Evolutionary conservation across 2,113 vertebrate species (phyloP), one percentile per base, ranked within the genome.

Genomic region (Bothrops jararaca): DNA sequence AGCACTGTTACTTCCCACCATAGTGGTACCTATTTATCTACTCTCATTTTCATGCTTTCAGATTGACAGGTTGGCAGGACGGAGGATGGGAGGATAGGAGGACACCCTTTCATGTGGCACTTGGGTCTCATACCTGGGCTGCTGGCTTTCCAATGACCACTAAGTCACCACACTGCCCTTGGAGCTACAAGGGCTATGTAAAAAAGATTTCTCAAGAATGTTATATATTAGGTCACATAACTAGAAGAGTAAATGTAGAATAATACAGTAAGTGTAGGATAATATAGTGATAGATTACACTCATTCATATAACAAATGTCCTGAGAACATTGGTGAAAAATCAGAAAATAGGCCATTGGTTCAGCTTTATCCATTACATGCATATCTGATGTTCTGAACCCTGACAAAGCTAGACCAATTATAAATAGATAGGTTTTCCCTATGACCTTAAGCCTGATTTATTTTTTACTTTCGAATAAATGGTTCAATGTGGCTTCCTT

Each of bases 141-240:
- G 26, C 60, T 3, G 24, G 3, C 26, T 64, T 64, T 64, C 60
- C 60, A 64, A 26, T 60, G 29, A 60, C 26, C 58, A 64, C 10
- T 64, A 4, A 29, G 10, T 2, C 26, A 29, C 26, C 10, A 64
- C 10, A 0, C 11, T 64, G 26, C 10, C 60, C 60, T 64, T 85
- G 20, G 87, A 85, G 39, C 22, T 34, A 91, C 56, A 92, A 92
- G 29, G 23, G 54, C 5, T 18, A 34, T 91, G 86, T 89, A 90
- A 24, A 94, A 96, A 94, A 93, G 95, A 93, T 92, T 89, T 90
- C n/a, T 42, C 52, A 39, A 85, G 91, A 93, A 91, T 93, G 87
- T 42, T 39, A 50, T 3, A 23, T 29, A 34, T 89, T 18, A 50
- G 90, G 64, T n/a, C 12, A 34, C 12, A 69, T 69, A 93, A 93